Base-by-base conservation (phyloP, 2,888 invertebrate species). In the Euzetes globulus region DNA sequence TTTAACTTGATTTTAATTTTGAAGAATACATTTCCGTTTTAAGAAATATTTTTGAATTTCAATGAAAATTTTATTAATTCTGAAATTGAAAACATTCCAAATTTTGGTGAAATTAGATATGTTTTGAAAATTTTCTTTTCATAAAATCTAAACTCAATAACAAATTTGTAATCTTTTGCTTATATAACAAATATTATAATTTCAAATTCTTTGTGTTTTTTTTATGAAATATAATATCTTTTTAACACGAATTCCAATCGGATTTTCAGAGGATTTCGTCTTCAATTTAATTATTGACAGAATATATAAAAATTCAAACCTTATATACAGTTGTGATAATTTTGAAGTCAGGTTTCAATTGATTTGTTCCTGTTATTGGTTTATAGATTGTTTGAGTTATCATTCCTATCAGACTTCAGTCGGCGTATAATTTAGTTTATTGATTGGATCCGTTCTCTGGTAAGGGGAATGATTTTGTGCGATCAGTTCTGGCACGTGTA, bases 381-480 rank as follows among this genome's bases (percentile, higher is more conserved):
- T 55, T 22, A n/a, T n/a, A n/a, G n/a, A n/a, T 55, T 22, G 13
- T 55, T 22, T 4, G n/a, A 22, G 3, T 55, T 55, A 55, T 55
- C 11, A 55, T 55, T 22, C 55, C 7, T 29, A 29, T 63, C 63
- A 63, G 9, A 63, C 63, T 11, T 63, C 63, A 27, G 33, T 63
- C 4, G 63, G 63, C 13, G 33, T 7, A 15, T 29, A 63, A 63
- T 29, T 29, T 1, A 33, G 7, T 33, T 63, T 63, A 6, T 33
- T 27, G 7, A 63, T 63, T 2, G 2, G 19, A 6, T 63, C 63
- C 29, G 63, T 25, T 29, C 63, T 27, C 33, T 63, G 63, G 29
- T 63, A 63, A 55, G 63, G 33, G 4, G 63, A 63, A 15, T 63
- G 63, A 33, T 63, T 63, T 29, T 63, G 63, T 63, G 63, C 63